These are phyloP conservation scores for Drosophila affinis DNA, from an alignment of 2,888 invertebrate genomes.

Conservation along the genomic window DNA sequence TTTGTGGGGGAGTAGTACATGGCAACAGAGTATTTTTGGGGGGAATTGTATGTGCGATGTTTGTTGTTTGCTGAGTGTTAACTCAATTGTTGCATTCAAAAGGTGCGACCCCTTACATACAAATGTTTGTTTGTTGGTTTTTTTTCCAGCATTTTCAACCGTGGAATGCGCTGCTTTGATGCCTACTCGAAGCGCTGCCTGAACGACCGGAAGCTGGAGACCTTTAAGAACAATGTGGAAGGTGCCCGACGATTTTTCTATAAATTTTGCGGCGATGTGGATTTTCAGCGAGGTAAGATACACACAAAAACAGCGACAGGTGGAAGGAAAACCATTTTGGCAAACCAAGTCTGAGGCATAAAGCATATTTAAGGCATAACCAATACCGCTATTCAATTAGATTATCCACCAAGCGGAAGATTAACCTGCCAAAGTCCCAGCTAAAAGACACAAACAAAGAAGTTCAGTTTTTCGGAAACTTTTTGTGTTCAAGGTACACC, in stretches of 20 bases:
- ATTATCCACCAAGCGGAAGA: too few relatives aligned
- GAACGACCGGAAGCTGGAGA: constrained; percentile 67
- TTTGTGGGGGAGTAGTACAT: not conserved
- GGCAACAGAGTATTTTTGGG: not conserved
- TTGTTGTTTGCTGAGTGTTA: not conserved
- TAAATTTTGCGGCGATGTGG: constrained; percentile 81
- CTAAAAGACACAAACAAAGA: constrained; percentile 9
- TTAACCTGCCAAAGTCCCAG: not conserved
- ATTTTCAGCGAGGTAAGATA: constrained; percentile 81
- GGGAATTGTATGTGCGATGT: too few relatives aligned
- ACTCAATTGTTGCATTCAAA: constrained; percentile 34
- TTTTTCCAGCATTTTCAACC: constrained; percentile 79
- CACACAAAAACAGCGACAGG: too few relatives aligned
- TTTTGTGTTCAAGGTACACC: too few relatives aligned
- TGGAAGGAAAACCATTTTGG: too few relatives aligned
- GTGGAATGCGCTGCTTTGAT: constrained; percentile 83
- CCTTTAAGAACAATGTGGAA: constrained; percentile 81
- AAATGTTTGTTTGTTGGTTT: constrained; percentile 26
- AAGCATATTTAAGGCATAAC: not conserved
- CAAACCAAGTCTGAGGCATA: not conserved
- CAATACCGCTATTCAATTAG: too few relatives aligned
- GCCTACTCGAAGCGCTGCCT: constrained; percentile 81
- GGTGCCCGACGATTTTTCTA: constrained; percentile 81
- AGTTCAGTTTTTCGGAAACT: not conserved
- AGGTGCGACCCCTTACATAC: constrained; percentile 19